These are phyloP conservation scores for Thryonomys swinderianus DNA, from an alignment of 2,113 vertebrate species.

Conservation along the genomic window DNA sequence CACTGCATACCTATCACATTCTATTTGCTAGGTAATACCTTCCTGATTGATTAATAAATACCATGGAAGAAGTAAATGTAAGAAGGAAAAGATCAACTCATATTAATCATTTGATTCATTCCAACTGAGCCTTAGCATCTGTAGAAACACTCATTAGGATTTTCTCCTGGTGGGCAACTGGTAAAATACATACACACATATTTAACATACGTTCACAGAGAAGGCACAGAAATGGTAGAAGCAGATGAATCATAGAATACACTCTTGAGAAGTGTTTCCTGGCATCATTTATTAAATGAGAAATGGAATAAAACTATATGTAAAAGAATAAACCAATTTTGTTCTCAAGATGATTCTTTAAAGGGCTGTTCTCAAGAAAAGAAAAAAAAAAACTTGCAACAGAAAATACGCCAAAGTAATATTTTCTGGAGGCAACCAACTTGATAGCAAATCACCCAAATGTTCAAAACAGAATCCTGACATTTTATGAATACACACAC, in stretches of 20 bases:
- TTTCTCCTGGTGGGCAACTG: slow-evolving; percentile 14
- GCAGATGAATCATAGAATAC: slow-evolving; percentile 45
- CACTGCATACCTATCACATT: background rate
- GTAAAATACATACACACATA: background rate
- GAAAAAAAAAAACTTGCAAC: background rate
- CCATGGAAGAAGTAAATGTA: slow-evolving; percentile 42
- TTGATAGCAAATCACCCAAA: slow-evolving; percentile 51
- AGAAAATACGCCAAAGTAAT: background rate
- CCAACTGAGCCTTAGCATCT: background rate
- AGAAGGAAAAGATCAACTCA: slow-evolving; percentile 41
- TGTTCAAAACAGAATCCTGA: slow-evolving; percentile 43
- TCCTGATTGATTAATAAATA: slow-evolving; percentile 70
- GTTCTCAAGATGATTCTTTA: background rate
- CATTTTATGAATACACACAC: background rate
- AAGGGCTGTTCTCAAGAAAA: slow-evolving; percentile 10
- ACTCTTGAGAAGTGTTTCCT: slow-evolving; percentile 57
- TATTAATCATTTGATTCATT: slow-evolving; percentile 59
- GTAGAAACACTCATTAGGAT: slow-evolving; percentile 31
- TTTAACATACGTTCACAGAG: background rate
- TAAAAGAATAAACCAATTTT: slow-evolving; percentile 50
- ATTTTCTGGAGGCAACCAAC: slow-evolving; percentile 61
- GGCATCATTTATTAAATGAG: slow-evolving; percentile 33
- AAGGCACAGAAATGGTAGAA: slow-evolving; percentile 38
- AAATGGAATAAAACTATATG: slow-evolving; percentile 56
- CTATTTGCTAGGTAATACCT: slow-evolving; percentile 28